Conservation (phyloP, 2,888 invertebrate genomes). For the Hoplodrina ambigua region DNA sequence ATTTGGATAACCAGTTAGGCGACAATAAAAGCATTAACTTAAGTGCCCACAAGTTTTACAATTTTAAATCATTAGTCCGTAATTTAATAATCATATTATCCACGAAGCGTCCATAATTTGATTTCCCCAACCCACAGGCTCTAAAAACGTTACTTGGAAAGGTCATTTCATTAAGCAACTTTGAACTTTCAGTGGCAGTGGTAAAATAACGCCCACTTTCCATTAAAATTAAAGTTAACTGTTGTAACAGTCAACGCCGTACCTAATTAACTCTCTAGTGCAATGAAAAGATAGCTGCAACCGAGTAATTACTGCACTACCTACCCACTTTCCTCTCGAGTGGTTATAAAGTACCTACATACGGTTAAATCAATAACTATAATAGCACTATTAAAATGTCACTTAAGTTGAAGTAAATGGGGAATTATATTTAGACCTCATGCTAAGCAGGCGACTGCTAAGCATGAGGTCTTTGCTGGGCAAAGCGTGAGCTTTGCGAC, state of each 20-base stretch:
- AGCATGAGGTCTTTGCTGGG: too few species aligned
- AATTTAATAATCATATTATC: background rate
- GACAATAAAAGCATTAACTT: too few species aligned
- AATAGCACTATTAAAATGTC: conserved; percentile 20
- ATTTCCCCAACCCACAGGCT: background rate
- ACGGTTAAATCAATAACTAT: conserved; percentile 19
- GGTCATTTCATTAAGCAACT: background rate
- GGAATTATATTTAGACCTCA: background rate
- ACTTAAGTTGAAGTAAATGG: background rate
- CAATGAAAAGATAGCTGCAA: conserved; percentile 29
- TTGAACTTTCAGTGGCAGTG: background rate
- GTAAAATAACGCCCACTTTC: conserved; percentile 7
- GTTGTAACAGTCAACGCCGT: conserved; percentile 1
- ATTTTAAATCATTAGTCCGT: too few species aligned
- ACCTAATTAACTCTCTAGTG: background rate
- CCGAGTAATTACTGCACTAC: conserved; percentile 9
- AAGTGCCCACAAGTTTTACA: too few species aligned
- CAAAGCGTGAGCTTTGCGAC: too few species aligned
- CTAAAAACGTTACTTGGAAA: background rate
- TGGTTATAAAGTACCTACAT: too few species aligned
- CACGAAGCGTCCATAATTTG: background rate
- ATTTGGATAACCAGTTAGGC: too few species aligned
- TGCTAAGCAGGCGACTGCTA: too few species aligned
- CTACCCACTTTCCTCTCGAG: conserved; percentile 8
- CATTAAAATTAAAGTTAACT: conserved; percentile 13